These are phyloP conservation scores for Epizoanthus stellaris DNA, from an alignment of 92 coral and sea anemone species.

Conservation along the genomic window DNA sequence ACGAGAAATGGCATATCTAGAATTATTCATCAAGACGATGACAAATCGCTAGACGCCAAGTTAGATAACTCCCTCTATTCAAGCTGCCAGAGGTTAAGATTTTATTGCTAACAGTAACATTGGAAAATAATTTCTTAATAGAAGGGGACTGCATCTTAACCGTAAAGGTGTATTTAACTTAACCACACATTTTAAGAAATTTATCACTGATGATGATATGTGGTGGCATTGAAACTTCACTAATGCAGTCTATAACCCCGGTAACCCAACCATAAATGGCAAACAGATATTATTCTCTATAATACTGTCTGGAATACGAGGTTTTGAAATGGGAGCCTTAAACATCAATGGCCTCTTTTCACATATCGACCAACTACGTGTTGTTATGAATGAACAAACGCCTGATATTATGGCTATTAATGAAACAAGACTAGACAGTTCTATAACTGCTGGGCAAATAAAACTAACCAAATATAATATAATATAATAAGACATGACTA, in stretches of 20 bases:
- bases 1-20: not conserved
- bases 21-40: not conserved
- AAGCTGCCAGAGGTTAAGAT: not conserved
- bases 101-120: slow-evolving; percentile 23
- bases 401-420: too few relatives aligned
- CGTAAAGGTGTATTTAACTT: slow-evolving; percentile 33
- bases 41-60: not conserved
- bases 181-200: slow-evolving; percentile 37
- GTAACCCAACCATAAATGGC: too few relatives aligned
- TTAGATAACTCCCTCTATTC: not conserved
- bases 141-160: slow-evolving; percentile 34
- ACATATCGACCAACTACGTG: too few relatives aligned
- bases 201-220: not conserved
- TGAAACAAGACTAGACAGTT: too few relatives aligned
- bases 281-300: too few relatives aligned
- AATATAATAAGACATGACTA: too few relatives aligned
- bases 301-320: too few relatives aligned
- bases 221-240: not conserved
- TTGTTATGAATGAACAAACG: too few relatives aligned
- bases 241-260: not conserved
- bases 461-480: too few relatives aligned
- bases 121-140: not conserved
- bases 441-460: too few relatives aligned
- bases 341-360: too few relatives aligned
- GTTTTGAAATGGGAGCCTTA: too few relatives aligned